Conservation (phyloP, 92 coral and sea anemone genomes). For the Paragorgia papillata region DNA sequence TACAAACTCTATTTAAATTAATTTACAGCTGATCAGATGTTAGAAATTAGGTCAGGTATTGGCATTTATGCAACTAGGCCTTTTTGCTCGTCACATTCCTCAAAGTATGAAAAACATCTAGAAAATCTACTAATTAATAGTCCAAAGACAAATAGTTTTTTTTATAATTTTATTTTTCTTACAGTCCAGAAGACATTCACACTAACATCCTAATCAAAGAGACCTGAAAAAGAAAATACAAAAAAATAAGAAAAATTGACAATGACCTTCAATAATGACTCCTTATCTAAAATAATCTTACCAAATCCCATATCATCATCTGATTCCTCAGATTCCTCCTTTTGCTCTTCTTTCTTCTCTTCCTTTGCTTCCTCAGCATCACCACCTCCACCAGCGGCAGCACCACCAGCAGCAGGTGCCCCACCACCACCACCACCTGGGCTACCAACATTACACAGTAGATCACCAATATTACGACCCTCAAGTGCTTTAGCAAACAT, state of each 20-base stretch:
- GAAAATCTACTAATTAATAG: too few species aligned
- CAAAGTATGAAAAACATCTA: too few species aligned
- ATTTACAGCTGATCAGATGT: too few species aligned
- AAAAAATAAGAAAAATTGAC: neutral
- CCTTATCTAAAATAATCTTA: constrained; percentile 34
- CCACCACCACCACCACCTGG: constrained; percentile 92
- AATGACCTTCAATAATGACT: neutral
- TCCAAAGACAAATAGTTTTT: too few species aligned
- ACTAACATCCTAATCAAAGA: constrained; percentile 51
- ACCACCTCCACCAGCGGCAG: constrained; percentile 35
- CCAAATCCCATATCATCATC: constrained; percentile 99
- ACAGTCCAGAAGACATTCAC: neutral
- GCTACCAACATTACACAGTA: constrained; percentile 85
- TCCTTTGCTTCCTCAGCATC: constrained; percentile 51
- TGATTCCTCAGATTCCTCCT: constrained; percentile 85
- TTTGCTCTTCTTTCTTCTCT: constrained; percentile 66
- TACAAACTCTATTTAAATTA: too few species aligned
- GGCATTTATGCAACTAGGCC: too few species aligned
- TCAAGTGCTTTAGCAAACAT: constrained; percentile 96
- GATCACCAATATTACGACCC: constrained; percentile 85
- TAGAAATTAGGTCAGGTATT: too few species aligned
- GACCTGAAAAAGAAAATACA: constrained; percentile 50
- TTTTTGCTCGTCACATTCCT: too few species aligned
- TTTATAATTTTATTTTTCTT: constrained; percentile 2
- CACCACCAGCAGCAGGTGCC: constrained; percentile 63